A percentile compares a stretch with the other conserved stretches of the same genome.
phyloP scores from a whole-genome alignment of 2,113 vertebrate genomes.

The Orthonyx spaldingii region DNA sequence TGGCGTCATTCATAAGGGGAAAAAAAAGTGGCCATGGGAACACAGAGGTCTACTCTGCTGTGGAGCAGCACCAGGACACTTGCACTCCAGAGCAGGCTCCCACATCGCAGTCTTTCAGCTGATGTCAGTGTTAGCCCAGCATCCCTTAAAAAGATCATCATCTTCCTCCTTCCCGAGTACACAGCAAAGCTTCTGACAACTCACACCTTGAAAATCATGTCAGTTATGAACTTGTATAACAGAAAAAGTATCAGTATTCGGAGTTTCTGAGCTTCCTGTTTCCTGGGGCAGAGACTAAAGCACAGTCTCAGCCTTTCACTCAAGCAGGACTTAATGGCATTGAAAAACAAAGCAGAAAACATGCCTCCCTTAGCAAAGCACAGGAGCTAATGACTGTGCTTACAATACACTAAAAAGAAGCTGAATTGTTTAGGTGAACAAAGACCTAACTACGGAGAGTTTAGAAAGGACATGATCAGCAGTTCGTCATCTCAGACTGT shows the following conservation, averaged over 20 bases:
- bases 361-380: not conserved
- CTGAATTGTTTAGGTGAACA: not conserved
- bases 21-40: not conserved
- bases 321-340: not conserved
- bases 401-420: not conserved
- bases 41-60: too few species aligned
- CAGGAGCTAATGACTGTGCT: not conserved
- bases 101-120: fast-evolving
- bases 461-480: not conserved
- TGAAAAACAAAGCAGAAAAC: not conserved
- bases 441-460: not conserved
- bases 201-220: not conserved
- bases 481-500: not conserved
- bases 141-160: not conserved
- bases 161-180: not conserved
- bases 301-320: not conserved
- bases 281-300: not conserved
- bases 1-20: not conserved
- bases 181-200: not conserved
- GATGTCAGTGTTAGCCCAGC: not conserved
- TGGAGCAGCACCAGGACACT: not conserved
- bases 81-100: not conserved
- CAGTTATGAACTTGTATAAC: not conserved
- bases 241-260: not conserved
- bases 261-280: not conserved